These are phyloP conservation scores for Rhabdornis inornatus DNA, from an alignment of 2,113 vertebrate species.

Conservation along the genomic window DNA sequence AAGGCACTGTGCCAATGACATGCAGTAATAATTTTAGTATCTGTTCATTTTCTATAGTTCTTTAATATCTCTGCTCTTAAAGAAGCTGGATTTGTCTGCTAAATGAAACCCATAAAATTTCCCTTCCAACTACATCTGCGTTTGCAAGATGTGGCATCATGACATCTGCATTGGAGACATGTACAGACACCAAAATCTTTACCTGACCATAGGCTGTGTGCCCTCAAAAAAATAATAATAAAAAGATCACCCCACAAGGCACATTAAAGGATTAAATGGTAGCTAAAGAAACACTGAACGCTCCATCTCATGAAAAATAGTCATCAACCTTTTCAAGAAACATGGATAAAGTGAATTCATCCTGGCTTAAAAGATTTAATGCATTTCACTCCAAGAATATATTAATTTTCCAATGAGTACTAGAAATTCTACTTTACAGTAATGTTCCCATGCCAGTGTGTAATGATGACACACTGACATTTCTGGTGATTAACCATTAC, in stretches of 20 bases:
- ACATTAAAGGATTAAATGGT: neutral
- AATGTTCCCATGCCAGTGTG: neutral
- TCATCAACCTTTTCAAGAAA: neutral
- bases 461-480: neutral
- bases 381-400: neutral
- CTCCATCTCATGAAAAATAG: neutral
- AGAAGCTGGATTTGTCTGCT: neutral
- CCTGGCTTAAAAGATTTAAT: neutral
- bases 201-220: neutral
- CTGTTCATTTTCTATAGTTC: neutral
- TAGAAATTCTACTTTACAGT: constrained; percentile 5
- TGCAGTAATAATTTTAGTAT: neutral
- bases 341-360: neutral
- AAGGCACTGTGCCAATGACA: neutral
- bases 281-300: neutral
- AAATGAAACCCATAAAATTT: neutral
- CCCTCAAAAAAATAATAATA: neutral
- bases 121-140: neutral
- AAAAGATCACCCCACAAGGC: neutral
- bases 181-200: neutral
- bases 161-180: neutral
- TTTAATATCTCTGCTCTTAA: neutral
- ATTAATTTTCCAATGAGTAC: neutral
- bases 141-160: neutral
- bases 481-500: constrained; percentile 13